phyloP scores from a whole-genome alignment of 2,888 invertebrate genomes.

The Tillus elongatus region DNA sequence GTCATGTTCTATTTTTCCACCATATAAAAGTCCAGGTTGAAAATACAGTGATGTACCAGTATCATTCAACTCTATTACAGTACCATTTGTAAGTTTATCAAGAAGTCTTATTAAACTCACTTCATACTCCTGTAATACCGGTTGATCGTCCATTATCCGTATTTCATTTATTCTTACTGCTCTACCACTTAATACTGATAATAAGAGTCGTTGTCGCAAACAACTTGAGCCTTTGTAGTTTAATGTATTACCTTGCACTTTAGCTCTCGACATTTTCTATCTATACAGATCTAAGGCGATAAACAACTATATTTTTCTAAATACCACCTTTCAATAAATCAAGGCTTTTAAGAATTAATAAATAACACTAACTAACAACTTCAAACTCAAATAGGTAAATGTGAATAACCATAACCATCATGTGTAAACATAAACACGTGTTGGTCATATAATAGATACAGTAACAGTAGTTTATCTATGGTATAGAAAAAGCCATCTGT shows the following conservation, averaged over 20 bases:
- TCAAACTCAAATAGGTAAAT: too few relatives aligned
- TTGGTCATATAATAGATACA: too few relatives aligned
- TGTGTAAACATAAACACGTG: too few relatives aligned
- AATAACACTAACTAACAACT: too few relatives aligned
- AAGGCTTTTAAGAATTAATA: too few relatives aligned
- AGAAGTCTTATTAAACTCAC: slow-evolving; percentile 79
- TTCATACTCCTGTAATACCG: slow-evolving; percentile 83
- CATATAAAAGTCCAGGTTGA: slow-evolving; percentile 83
- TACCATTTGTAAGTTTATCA: slow-evolving; percentile 92
- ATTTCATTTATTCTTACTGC: slow-evolving; percentile 81
- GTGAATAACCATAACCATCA: too few relatives aligned
- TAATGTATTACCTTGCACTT: slow-evolving; percentile 45
- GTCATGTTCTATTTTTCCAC: slow-evolving; percentile 80
- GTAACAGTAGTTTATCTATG: too few relatives aligned
- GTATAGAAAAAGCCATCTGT: too few relatives aligned
- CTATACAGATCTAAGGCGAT: too few relatives aligned
- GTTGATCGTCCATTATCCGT: slow-evolving; percentile 68
- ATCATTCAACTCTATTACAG: slow-evolving; percentile 79
- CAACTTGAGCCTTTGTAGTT: slow-evolving; percentile 79
- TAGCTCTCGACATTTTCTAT: slow-evolving; percentile 21
- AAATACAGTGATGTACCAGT: slow-evolving; percentile 85
- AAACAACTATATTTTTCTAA: too few relatives aligned
- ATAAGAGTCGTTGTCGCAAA: slow-evolving; percentile 76
- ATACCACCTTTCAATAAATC: too few relatives aligned
- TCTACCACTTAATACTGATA: slow-evolving; percentile 85